Evolutionary conservation across 2,888 invertebrate species (phyloP), one percentile per base, ranked within the genome.

Genomic region (Tenthredo notha): DNA sequence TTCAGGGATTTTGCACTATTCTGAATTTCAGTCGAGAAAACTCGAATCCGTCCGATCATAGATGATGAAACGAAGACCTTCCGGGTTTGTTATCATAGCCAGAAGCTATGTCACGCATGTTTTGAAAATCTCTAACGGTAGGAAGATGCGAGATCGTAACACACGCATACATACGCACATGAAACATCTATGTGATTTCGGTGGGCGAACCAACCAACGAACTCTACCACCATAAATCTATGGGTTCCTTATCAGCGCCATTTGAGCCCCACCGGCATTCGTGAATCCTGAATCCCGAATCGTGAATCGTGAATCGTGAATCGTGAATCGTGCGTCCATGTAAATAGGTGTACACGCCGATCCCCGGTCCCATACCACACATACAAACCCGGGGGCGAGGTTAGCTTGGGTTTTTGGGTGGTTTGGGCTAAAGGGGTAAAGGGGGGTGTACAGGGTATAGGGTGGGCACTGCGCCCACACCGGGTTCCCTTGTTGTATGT

Each of bases 191-290:
- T 9, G 12, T 29, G 75, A 43, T n/a, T 75, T 47, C 47, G 75
- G 54, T n/a, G n/a, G 54, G 54, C 7, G 54, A 54, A 54, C 12
- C 50, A 43, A 43, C 74, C 40, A 9, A 54, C 10, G 50, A 33
- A 54, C 29, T 47, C 50, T 10, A 54, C 40, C 37, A 40, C 47
- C 47, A 83, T 83, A 83, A 83, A 83, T 83, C 70, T 50, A 83
- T 70, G 83, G 83, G 83, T 83, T 83, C 67, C 83, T 83, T 83
- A 83, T 83, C 83, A 67, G 83, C 67, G 67, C 83, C 83, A 29
- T 83, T 83, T 70, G 83, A 67, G 50, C 80, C 80, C 80, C 54
- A 40, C 65, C 58, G 58, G 37, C 47, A 65, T 61, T 58, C 61
- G 83, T 40, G 83, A 65, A 78, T 61, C 61, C 25, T 61, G 61